phyloP scores from a whole-genome alignment of 2,888 invertebrate species.

The Tolmerus cingulatus region DNA sequence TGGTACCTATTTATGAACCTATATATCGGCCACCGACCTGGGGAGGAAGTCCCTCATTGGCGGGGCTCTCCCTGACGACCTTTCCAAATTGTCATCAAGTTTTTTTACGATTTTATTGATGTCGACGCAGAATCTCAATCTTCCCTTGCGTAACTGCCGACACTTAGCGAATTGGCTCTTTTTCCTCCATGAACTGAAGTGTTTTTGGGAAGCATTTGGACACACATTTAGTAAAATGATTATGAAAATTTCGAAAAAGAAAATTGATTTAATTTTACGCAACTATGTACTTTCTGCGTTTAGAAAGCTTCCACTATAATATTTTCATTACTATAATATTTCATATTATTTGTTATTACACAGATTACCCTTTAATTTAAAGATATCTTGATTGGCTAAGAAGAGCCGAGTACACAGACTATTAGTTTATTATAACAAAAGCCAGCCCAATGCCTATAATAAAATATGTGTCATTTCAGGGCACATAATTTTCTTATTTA shows the following conservation, averaged over 20 bases:
- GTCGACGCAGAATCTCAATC: neutral
- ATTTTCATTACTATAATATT: neutral
- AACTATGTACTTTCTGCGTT: neutral
- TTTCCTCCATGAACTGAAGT: neutral
- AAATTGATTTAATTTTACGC: neutral
- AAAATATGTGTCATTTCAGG: too few species aligned
- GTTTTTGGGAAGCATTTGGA: neutral
- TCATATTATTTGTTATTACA: neutral
- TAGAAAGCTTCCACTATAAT: neutral
- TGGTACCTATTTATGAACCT: neutral
- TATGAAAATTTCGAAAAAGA: neutral
- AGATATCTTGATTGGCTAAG: too few species aligned
- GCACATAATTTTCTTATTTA: too few species aligned
- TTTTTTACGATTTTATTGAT: neutral
- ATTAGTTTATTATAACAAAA: too few species aligned
- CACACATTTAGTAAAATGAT: neutral
- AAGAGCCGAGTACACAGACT: too few species aligned
- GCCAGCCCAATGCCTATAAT: too few species aligned
- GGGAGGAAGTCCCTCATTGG: slow-evolving; percentile 21
- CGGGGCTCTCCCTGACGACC: slow-evolving; percentile 16
- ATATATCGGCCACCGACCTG: slow-evolving; percentile 9
- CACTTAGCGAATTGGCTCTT: slow-evolving; percentile 3
- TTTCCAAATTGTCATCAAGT: slow-evolving; percentile 1
- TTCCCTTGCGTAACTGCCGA: neutral
- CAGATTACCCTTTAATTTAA: too few species aligned